These are phyloP conservation scores for Drosophila pullipes DNA, from an alignment of 2,888 invertebrate genomes.

Conservation along the genomic window DNA sequence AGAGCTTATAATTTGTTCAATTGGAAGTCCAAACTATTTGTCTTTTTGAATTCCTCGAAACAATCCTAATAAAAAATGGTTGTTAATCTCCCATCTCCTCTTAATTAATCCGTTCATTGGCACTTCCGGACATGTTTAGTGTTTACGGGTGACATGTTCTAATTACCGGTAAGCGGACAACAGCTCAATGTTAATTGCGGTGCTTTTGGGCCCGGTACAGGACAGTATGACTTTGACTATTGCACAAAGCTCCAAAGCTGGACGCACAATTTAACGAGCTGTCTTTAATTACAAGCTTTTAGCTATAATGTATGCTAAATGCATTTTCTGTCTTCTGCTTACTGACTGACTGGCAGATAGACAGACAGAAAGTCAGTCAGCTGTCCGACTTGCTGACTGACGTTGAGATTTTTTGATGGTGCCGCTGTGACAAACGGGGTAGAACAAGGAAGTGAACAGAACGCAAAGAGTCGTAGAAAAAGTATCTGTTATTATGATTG, in stretches of 20 bases:
- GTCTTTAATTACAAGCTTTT: conserved; percentile 41
- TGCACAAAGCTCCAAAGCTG: neutral
- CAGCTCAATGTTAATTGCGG: conserved; percentile 45
- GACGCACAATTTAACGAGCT: conserved; percentile 2
- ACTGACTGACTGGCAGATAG: neutral
- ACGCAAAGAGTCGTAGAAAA: conserved; percentile 54
- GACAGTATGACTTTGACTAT: conserved; percentile 23
- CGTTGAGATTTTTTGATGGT: conserved; percentile 41
- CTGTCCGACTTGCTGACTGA: conserved; percentile 59
- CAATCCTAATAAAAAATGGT: neutral
- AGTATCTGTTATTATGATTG: conserved; percentile 80
- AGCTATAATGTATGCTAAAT: conserved; percentile 35
- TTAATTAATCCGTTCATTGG: neutral
- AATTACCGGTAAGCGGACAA: conserved; percentile 27
- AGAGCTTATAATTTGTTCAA: neutral
- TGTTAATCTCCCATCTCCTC: too few relatives aligned
- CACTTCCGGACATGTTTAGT: conserved; percentile 10
- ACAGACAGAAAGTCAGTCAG: neutral
- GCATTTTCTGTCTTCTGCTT: conserved; percentile 1
- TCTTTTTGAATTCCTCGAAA: neutral
- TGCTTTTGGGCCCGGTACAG: conserved; percentile 16
- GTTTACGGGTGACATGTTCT: conserved; percentile 2
- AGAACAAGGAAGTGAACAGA: conserved; percentile 28
- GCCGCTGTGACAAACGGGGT: conserved; percentile 23
- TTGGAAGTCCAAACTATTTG: neutral